phyloP scores from a whole-genome alignment of 2,888 invertebrate species.

The Eupsilia transversa region DNA sequence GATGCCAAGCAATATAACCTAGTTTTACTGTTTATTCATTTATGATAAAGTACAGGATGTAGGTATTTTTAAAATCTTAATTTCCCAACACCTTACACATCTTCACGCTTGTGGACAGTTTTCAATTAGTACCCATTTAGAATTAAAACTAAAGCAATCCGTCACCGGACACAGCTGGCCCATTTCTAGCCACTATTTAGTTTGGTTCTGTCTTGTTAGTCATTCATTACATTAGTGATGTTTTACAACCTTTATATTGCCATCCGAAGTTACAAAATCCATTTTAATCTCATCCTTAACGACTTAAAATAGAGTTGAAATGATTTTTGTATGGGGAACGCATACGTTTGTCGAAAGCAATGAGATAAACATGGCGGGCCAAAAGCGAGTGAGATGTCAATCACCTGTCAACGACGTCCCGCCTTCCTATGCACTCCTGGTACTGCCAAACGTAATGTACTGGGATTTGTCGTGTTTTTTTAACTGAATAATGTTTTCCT shows the following conservation, averaged over 20 bases:
- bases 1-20: background rate
- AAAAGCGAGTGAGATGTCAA: conserved; percentile 89
- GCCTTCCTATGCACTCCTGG: conserved; percentile 86
- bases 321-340: conserved; percentile 49
- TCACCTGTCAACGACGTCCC: conserved; percentile 89
- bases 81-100: conserved; percentile 68
- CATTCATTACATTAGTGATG: conserved; percentile 89
- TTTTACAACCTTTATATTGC: conserved; percentile 71
- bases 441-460: conserved; percentile 82
- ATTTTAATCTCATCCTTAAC: conserved; percentile 66
- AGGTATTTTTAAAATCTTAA: conserved; percentile 49
- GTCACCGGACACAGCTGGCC: conserved; percentile 89
- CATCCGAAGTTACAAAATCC: conserved; percentile 16
- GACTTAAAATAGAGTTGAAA: conserved; percentile 29
- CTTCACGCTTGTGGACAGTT: conserved; percentile 81
- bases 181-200: conserved; percentile 88
- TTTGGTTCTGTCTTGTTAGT: conserved; percentile 89
- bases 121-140: conserved; percentile 89
- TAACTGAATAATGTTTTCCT: conserved; percentile 71
- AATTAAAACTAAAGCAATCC: conserved; percentile 87
- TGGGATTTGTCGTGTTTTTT: conserved; percentile 75
- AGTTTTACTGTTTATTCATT: conserved; percentile 3
- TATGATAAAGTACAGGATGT: conserved; percentile 16
- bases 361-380: conserved; percentile 88
- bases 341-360: conserved; percentile 74